Conservation (phyloP, 2,797 vertebrate genomes). For the Lutra lutra region DNA sequence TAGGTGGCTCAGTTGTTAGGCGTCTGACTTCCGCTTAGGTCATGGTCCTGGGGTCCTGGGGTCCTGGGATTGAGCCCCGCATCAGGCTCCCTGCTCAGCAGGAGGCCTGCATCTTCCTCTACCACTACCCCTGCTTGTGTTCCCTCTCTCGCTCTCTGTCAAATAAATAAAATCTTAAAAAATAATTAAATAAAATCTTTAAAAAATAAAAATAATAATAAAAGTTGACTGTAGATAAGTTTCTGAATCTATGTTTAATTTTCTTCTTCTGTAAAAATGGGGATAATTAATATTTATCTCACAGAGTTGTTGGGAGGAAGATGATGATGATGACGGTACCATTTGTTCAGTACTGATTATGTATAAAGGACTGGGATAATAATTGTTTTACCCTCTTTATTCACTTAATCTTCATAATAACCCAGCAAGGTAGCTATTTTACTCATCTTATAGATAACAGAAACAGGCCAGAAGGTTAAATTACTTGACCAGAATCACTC, state of each 20-base stretch:
- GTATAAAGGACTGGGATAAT: not conserved
- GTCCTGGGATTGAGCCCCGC: too few relatives aligned
- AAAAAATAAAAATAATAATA: not conserved
- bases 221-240: not conserved
- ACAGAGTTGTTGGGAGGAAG: not conserved
- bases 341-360: too few relatives aligned
- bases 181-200: not conserved
- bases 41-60: too few relatives aligned
- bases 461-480: not conserved
- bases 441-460: not conserved
- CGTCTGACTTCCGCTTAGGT: too few relatives aligned
- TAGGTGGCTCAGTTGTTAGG: too few relatives aligned
- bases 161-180: not conserved
- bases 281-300: not conserved
- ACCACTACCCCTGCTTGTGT: too few relatives aligned
- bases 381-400: not conserved
- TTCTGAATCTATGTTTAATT: not conserved
- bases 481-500: not conserved
- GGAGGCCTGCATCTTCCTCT: not conserved
- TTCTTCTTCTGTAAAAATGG: not conserved
- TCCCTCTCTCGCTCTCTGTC: too few relatives aligned
- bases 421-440: not conserved
- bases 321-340: too few relatives aligned
- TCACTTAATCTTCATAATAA: not conserved
- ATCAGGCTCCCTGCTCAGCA: not conserved